These are phyloP conservation scores for Isotomurus palustris DNA, from an alignment of 2,888 invertebrate genomes.

Conservation along the genomic window DNA sequence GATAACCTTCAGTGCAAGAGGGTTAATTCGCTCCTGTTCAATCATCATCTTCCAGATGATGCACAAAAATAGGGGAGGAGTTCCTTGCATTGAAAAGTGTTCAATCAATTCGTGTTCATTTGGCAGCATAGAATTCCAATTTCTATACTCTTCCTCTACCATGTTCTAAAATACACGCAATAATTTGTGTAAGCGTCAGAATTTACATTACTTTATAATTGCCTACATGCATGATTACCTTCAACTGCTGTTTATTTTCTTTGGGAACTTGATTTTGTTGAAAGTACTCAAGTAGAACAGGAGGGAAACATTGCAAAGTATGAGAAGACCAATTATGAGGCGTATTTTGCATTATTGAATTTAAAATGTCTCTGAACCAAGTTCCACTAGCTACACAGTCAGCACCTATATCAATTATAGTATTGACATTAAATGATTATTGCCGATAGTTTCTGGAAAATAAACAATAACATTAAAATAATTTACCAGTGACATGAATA, in stretches of 20 bases:
- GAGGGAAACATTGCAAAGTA: conserved; percentile 86
- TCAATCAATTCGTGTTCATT: conserved; percentile 94
- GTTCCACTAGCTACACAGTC: conserved; percentile 53
- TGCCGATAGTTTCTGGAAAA: no score
- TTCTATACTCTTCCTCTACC: conserved; percentile 91
- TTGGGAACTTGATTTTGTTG: conserved; percentile 74
- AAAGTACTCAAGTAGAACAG: conserved; percentile 83
- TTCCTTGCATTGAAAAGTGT: conserved; percentile 90
- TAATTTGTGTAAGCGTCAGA: not conserved
- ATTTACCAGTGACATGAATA: conserved; percentile 80
- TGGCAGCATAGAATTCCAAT: conserved; percentile 88
- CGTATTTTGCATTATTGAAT: conserved; percentile 86
- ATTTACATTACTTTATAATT: no score
- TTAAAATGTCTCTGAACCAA: conserved; percentile 86
- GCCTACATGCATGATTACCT: conserved; percentile 53
- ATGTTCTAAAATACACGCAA: conserved; percentile 58
- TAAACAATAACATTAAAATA: not conserved
- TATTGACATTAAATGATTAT: not conserved
- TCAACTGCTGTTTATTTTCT: conserved; percentile 85
- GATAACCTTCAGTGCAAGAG: conserved; percentile 90
- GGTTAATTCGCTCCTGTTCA: conserved; percentile 82
- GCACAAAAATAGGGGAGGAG: conserved; percentile 85
- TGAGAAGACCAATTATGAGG: conserved; percentile 94
- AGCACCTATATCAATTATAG: conserved; percentile 18
- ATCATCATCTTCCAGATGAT: conserved; percentile 83